These are phyloP conservation scores for Ceyx erithaca DNA, from an alignment of 2,797 vertebrate genomes.

Conservation along the genomic window DNA sequence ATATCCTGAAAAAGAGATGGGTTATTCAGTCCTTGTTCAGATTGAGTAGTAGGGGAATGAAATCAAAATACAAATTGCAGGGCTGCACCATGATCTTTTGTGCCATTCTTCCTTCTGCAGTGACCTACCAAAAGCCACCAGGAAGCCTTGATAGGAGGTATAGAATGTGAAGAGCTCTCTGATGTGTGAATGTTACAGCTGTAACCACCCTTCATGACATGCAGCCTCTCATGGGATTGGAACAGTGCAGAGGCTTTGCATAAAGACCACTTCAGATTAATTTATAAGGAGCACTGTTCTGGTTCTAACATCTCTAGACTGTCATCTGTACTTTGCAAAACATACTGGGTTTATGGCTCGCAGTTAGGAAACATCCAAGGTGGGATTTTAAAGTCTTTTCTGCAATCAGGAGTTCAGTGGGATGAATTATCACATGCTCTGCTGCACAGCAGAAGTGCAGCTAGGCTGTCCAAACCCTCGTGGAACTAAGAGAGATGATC, in stretches of 20 bases:
- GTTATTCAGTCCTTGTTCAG: not conserved
- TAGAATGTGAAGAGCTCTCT: not conserved
- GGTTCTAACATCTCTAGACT: not conserved
- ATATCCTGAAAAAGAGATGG: not conserved
- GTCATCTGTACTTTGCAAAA: not conserved
- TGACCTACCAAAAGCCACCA: not conserved
- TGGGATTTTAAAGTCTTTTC: not conserved
- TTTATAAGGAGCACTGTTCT: not conserved
- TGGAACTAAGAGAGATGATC: not conserved
- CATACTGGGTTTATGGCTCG: not conserved
- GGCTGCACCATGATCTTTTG: rapidly evolving
- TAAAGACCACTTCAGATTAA: not conserved
- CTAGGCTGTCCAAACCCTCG: rapidly evolving
- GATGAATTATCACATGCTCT: not conserved
- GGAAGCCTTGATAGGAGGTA: not conserved
- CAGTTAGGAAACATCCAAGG: not conserved
- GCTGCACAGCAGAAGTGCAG: not conserved
- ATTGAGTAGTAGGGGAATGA: not conserved
- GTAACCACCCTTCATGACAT: not conserved
- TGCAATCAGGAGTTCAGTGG: not conserved
- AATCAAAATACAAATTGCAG: not conserved
- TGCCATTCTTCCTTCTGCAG: not conserved
- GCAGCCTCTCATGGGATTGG: not conserved
- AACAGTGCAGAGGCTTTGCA: not conserved
- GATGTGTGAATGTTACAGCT: not conserved